Conservation (phyloP, 2,797 vertebrate genomes). For the Crocodylus rhombifer region DNA sequence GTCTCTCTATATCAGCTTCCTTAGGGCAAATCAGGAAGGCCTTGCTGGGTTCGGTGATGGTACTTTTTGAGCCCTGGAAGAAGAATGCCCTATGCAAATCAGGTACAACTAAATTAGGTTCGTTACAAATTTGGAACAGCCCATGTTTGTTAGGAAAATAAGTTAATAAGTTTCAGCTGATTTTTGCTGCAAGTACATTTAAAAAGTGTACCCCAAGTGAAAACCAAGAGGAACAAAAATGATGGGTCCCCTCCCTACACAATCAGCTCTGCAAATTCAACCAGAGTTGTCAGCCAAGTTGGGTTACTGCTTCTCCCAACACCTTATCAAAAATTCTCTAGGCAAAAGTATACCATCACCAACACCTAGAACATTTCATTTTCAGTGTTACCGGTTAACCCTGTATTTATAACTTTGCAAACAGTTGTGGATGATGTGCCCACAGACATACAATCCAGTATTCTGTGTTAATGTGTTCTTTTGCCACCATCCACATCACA, state of each 20-base stretch:
- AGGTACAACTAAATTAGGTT: slow-evolving; percentile 24
- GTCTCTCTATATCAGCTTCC: background rate
- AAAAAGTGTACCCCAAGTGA: background rate
- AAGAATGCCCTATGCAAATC: background rate
- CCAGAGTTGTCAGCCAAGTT: background rate
- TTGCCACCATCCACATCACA: background rate
- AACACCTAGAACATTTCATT: background rate
- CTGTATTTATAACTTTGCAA: background rate
- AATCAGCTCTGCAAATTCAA: slow-evolving; percentile 3
- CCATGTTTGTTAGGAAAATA: slow-evolving; percentile 12
- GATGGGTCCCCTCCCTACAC: background rate
- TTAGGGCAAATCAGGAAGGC: background rate
- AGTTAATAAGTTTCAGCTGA: background rate
- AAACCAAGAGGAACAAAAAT: background rate
- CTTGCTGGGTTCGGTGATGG: background rate
- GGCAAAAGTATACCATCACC: background rate
- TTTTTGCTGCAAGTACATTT: background rate
- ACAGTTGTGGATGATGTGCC: background rate
- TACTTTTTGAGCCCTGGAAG: slow-evolving; percentile 17
- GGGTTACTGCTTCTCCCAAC: background rate
- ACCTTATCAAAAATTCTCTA: background rate
- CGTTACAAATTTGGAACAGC: slow-evolving; percentile 10
- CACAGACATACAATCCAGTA: background rate
- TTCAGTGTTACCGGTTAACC: background rate
- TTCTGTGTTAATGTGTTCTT: background rate